Evolutionary conservation across 2,113 vertebrate genomes (phyloP), one percentile per base, ranked within the genome.

Genomic region (Alligator mississippiensis): DNA sequence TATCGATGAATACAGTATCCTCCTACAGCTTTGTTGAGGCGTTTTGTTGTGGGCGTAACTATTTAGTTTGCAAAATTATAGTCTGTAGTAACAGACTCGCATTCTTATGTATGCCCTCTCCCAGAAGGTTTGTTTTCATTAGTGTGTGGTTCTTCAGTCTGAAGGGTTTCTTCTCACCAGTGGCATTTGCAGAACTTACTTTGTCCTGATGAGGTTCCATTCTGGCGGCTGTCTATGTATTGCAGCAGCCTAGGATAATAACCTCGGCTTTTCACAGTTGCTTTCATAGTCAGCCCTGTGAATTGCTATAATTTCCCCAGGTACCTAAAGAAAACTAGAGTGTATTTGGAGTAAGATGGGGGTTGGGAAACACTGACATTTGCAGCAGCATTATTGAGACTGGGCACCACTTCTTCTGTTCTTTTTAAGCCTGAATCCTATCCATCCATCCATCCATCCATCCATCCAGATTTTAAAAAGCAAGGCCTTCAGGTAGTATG

Each of bases 211-310:
- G 19, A 75, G 70, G 61, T 47, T 27, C 19, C 17, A 4, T 55
- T 62, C 11, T 82, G 77, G 4, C 4, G 13, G 11, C 16, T 89
- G 25, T 58, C 81, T 34, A 11, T 27, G 14, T 10, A 2, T 27
- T 70, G 25, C 54, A 83, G 74, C 5, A 59, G 28, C 6, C 5
- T 47, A 25, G 61, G 9, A 21, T 86, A 66, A 91, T 25, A 80
- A 14, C 0, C 0, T 58, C 1, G 0, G 82, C 77, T 54, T 30
- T 77, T 58, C 92, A 25, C 11, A 55, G 34, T 14, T 81, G 55
- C 74, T 90, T 93, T 93, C 63, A 76, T 3, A 27, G 9, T 47
- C 47, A 47, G 47, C 47, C 47, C 47, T 47, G 72, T 83, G n/a
- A 28, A 16, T 38, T 91, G 11, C 74, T 89, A 64, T 54, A 74